Evolutionary conservation across 1,140 invertebrate species (phyloP).

Genomic region (Drosophila albomicans): DNA sequence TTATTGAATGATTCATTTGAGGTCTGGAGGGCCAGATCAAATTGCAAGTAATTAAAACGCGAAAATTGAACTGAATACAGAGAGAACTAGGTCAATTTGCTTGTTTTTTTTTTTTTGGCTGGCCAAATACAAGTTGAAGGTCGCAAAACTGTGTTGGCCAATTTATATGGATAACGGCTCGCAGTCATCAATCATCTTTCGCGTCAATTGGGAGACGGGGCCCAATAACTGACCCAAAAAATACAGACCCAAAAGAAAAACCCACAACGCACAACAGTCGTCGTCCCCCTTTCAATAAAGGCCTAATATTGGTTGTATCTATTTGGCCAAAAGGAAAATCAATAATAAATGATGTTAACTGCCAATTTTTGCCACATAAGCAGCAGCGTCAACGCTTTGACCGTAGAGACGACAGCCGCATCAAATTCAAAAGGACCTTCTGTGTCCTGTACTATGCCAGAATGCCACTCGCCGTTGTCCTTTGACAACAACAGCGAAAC

Average conservation of each 20-base stretch:
- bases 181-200: conserved; percentile 75
- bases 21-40: not conserved
- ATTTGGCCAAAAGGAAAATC: conserved; percentile 62
- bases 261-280: not conserved
- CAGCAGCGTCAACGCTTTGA: conserved; percentile 37
- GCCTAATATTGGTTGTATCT: conserved; percentile 12
- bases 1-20: conserved; percentile 32
- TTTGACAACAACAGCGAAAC: conserved; percentile 28
- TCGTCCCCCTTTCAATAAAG: conserved; percentile 3
- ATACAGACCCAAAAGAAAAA: conserved; percentile 34
- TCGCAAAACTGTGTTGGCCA: conserved; percentile 28
- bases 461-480: conserved; percentile 11
- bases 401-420: conserved; percentile 22
- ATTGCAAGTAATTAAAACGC: conserved; percentile 39
- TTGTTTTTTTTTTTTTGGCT: not conserved
- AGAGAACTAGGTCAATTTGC: conserved; percentile 24
- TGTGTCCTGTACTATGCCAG: conserved; percentile 8
- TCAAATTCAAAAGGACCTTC: conserved; percentile 35
- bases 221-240: conserved; percentile 67
- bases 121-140: conserved; percentile 58
- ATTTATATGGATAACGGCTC: conserved; percentile 36
- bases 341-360: conserved; percentile 83
- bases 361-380: conserved; percentile 76
- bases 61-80: conserved; percentile 17
- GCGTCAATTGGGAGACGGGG: conserved; percentile 11